Evolutionary conservation across 2,797 vertebrate genomes (phyloP).

Genomic region (Malurus leucopterus): DNA sequence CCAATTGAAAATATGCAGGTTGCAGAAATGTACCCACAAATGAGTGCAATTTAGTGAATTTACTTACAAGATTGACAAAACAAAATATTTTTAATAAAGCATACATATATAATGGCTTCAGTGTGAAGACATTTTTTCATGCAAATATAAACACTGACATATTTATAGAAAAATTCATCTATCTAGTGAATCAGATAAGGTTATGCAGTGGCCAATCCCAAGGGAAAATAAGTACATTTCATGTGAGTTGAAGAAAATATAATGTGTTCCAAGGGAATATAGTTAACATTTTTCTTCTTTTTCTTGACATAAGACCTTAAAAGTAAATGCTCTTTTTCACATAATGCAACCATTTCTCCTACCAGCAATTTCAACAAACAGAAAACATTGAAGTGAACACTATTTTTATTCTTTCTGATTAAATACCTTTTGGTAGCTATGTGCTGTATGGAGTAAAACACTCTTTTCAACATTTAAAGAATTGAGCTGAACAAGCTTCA

Average conservation of each 20-base stretch:
- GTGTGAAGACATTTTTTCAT: background rate
- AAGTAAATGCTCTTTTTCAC: constrained; percentile 28
- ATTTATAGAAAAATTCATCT: background rate
- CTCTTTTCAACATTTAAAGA: constrained; percentile 17
- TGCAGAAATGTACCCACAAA: background rate
- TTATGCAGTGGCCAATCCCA: background rate
- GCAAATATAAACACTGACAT: background rate
- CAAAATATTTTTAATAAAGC: background rate
- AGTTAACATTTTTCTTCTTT: constrained; percentile 21
- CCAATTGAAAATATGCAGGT: background rate
- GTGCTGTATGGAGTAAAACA: background rate
- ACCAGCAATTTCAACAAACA: constrained; percentile 29
- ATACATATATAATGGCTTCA: background rate
- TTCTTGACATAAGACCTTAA: constrained; percentile 5
- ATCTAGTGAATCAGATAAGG: background rate
- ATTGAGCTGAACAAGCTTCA: background rate
- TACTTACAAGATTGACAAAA: background rate
- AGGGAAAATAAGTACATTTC: background rate
- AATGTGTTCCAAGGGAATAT: background rate
- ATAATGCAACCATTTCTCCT: background rate
- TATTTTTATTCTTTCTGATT: constrained; percentile 35
- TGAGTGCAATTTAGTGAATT: background rate
- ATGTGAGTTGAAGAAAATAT: background rate
- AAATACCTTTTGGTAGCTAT: constrained; percentile 25
- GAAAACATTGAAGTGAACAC: constrained; percentile 2